phyloP scores from a whole-genome alignment of 2,888 invertebrate species.

The Yponomeuta malinellus region DNA sequence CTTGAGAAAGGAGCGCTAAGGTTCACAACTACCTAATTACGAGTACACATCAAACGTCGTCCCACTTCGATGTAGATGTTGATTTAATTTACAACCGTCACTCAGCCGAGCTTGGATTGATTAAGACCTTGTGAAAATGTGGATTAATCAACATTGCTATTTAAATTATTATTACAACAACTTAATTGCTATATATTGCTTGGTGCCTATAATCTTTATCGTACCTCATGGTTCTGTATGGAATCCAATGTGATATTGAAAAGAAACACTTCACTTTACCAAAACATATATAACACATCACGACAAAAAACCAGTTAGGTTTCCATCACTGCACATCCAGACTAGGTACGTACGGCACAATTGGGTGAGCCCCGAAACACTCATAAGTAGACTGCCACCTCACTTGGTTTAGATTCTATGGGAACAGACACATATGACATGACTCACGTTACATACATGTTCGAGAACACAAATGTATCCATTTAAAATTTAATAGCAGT shows the following conservation, averaged over 20 bases:
- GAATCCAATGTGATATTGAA: constrained; percentile 61
- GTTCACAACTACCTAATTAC: background rate
- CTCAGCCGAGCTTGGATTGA: background rate
- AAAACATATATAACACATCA: constrained; percentile 4
- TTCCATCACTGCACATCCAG: background rate
- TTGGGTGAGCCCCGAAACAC: background rate
- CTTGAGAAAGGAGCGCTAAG: background rate
- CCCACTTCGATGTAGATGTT: background rate
- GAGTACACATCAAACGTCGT: background rate
- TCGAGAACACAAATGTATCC: constrained; percentile 13
- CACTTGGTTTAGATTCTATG: constrained; percentile 22
- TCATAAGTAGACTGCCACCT: constrained; percentile 30
- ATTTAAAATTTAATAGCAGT: background rate
- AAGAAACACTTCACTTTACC: constrained; percentile 1
- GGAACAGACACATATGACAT: background rate
- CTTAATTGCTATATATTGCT: too few relatives aligned
- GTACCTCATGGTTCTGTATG: constrained; percentile 57
- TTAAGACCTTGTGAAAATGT: background rate
- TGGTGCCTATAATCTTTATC: too few relatives aligned
- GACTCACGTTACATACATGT: constrained; percentile 13
- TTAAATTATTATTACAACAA: background rate
- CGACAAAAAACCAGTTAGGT: background rate
- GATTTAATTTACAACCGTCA: background rate
- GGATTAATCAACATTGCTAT: background rate
- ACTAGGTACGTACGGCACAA: background rate